Percentiles rank a stretch among this genome's conserved stretches.
These are phyloP conservation scores for Diorhabda sublineata DNA, from an alignment of 1,140 invertebrate genomes.

Conservation along the genomic window DNA sequence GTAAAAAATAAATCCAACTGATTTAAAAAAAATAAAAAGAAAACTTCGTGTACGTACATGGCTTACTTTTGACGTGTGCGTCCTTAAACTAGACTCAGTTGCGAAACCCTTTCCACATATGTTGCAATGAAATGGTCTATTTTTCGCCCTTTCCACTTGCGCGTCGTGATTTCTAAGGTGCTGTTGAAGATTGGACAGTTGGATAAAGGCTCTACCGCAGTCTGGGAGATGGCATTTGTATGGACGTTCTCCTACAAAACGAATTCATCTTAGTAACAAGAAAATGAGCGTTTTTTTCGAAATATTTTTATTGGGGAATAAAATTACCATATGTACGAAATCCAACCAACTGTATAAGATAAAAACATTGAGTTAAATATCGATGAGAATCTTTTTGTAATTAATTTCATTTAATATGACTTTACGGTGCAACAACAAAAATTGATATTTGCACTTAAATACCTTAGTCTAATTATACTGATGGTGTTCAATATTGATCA, in stretches of 20 bases:
- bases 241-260: conserved; percentile 83
- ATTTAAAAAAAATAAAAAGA: conserved; percentile 38
- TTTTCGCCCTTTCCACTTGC: conserved; percentile 91
- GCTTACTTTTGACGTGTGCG: conserved; percentile 94
- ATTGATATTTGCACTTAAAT: too few relatives aligned
- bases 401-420: too few relatives aligned
- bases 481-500: too few relatives aligned
- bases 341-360: too few relatives aligned
- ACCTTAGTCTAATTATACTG: too few relatives aligned
- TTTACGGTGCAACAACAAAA: too few relatives aligned
- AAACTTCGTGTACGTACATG: conserved; percentile 58
- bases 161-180: conserved; percentile 95
- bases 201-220: conserved; percentile 93
- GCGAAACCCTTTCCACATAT: conserved; percentile 96
- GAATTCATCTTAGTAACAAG: neutral
- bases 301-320: neutral
- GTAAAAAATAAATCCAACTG: conserved; percentile 9
- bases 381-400: too few relatives aligned
- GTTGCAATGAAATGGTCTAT: conserved; percentile 90
- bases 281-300: neutral
- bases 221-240: conserved; percentile 95
- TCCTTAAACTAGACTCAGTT: conserved; percentile 89
- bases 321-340: too few relatives aligned
- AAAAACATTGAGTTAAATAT: too few relatives aligned
- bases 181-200: conserved; percentile 94